These are phyloP conservation scores for Drosophila parvula DNA, from an alignment of 1,140 invertebrate genomes.

Conservation along the genomic window DNA sequence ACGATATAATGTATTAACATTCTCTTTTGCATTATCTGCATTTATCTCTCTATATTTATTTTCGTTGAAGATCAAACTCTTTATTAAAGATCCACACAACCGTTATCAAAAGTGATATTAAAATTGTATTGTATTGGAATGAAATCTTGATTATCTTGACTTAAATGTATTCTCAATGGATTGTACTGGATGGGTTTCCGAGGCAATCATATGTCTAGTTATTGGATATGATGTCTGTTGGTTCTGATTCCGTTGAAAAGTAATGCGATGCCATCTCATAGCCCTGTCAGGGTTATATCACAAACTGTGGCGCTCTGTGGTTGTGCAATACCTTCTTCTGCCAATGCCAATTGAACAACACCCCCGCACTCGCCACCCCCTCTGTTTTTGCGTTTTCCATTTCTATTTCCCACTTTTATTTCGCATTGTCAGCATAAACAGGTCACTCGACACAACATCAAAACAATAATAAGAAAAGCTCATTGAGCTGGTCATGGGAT, in stretches of 20 bases:
- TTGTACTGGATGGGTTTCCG: neutral
- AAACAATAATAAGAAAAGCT: conserved; percentile 12
- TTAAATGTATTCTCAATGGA: neutral
- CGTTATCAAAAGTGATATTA: neutral
- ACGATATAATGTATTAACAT: too few relatives aligned
- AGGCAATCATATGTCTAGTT: neutral
- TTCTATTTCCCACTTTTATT: conserved; percentile 21
- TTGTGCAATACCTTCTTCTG: conserved; percentile 29
- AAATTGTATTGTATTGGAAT: neutral
- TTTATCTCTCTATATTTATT: too few relatives aligned
- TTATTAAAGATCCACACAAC: neutral
- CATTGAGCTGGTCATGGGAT: conserved; percentile 19
- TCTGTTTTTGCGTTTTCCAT: neutral
- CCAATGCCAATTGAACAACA: conserved; percentile 22
- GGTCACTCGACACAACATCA: neutral
- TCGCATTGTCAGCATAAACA: conserved; percentile 31
- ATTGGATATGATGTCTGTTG: neutral
- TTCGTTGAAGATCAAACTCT: too few relatives aligned
- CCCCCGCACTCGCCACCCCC: too few relatives aligned
- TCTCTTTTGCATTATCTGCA: too few relatives aligned
- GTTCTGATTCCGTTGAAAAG: conserved; percentile 7
- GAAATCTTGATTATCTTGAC: neutral
- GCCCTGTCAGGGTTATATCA: conserved; percentile 15
- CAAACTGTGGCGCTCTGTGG: conserved; percentile 7
- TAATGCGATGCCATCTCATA: conserved; percentile 6